Base-by-base conservation (phyloP, 2,888 invertebrate species). In the Stenolophus ochropezus region DNA sequence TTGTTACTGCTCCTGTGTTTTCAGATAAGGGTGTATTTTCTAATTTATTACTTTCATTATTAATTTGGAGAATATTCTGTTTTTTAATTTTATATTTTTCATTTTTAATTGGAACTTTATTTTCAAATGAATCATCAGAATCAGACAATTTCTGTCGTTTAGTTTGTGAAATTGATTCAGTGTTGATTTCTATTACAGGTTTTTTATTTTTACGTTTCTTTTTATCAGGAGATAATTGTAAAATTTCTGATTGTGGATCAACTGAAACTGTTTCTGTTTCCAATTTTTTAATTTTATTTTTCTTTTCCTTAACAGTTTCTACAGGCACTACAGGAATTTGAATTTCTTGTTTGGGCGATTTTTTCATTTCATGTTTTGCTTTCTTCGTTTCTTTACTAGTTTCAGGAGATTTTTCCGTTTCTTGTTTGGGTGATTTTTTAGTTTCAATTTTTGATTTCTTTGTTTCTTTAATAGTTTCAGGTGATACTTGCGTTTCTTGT, bases 121-220 rank as follows among this genome's bases (percentile, higher is more conserved):
- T 69, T 69, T 69, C 65, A 33, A 33, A 16, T 8, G 65, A 69
- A 18, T 33, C 27, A 69, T 27, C 33, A 6, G 65, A 65, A 16
- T 27, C 65, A 8, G 65, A 69, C 18, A 18, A 5, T 69, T 69
- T 69, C 16, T 2, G 33, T 0, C 65, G 65, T 18, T 69, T 69
- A 56, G 20, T 6, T 56, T 23, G 25, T 5, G 61, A 61, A 61
- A 25, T 25, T 33, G 47, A 73, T 42, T 73, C 47, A 6, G 49
- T 4, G n/a, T 23, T 5, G 42, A 14, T 71, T n/a, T n/a, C n/a
- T n/a, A 47, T 16, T 49, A 20, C 14, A 47, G 6, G 74, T 42
- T 76, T 73, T 11, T 73, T 76, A 33, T 76, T 76, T 42, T 76
- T 76, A 11, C 65, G 65, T 33, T 69, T 69, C 25, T 61, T 61